Base-by-base conservation (phyloP, 2,797 vertebrate genomes). In the Brachyrhaphis roseni region DNA sequence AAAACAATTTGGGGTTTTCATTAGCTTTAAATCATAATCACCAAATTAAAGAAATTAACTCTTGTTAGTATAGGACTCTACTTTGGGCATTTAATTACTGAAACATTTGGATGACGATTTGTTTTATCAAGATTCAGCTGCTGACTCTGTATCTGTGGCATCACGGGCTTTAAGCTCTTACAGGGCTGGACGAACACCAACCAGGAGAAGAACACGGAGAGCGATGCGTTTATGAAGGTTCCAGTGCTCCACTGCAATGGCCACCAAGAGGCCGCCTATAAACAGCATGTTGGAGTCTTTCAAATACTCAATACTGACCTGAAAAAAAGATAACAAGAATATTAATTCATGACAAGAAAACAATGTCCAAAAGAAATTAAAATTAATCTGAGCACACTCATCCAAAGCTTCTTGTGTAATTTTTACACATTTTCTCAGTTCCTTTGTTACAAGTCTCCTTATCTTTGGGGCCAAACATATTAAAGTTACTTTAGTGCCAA, bases 241-340 rank as follows among this genome's bases (percentile, higher is more conserved):
- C 97, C 98, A 98, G 2, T 92, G 72, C 90, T 99, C 98, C 23
- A 99, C 97, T 0, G 98, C 95, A 0, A 97, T 95, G 82, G 98
- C 98, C 92, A 99, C 95, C 89, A 99, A 70, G 89, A 99, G 87
- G 0, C 98, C 98, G 0, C 98, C 98, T 0, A 99, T 73, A 75
- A 98, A 99, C 74, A 99, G 94, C 96, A 99, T 96, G 79, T 97
- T 99, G 15, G 94, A 95, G 94, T 99, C 98, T 49, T 97, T 97
- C 83, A 99, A 1, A 70, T 99, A 99, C 79, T 98, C 95, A 36
- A 85, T 77, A 79, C 96, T 96, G 75, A 97, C 97, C 98, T 99
- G 94, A 8, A 83, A 88, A 84, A 87, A 43, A 88, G 20, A 80
- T n/a, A 43, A 86, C 34, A 87, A 28, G 78, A 20, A 77, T 26